A percentile compares a stretch with the other conserved stretches of the same genome.
Evolutionary conservation across 1,140 invertebrate genomes (phyloP).

Genomic region (Zaprionus davidi): DNA sequence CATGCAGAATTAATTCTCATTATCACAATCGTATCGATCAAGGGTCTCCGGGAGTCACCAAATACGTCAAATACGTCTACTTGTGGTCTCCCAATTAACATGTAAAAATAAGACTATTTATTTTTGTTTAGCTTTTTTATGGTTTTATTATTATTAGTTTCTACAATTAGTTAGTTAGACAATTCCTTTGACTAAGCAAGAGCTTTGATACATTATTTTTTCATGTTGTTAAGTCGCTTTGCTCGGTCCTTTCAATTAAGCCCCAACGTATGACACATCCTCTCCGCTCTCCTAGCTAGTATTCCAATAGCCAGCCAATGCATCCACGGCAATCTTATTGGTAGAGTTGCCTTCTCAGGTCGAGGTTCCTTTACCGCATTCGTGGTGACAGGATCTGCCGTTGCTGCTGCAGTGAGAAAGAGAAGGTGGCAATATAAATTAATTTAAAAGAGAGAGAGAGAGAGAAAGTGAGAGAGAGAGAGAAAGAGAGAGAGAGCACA

Average conservation of each 20-base stretch:
- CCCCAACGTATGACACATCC: neutral
- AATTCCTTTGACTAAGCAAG: neutral
- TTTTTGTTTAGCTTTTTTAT: neutral
- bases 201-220: neutral
- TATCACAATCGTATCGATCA: neutral
- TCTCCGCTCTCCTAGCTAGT: neutral
- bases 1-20: constrained; percentile 11
- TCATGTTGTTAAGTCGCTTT: neutral
- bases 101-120: neutral
- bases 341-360: neutral
- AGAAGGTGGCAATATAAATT: constrained; percentile 61
- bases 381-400: constrained; percentile 2
- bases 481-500: constrained; percentile 52
- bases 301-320: neutral
- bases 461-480: constrained; percentile 59
- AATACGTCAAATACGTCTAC: neutral
- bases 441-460: constrained; percentile 67
- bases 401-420: constrained; percentile 2
- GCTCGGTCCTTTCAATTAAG: neutral
- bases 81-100: too few relatives aligned
- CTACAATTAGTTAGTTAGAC: neutral
- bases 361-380: neutral
- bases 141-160: neutral
- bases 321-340: constrained; percentile 2
- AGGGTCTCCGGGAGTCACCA: neutral